Percentiles rank a stretch among this genome's conserved stretches.
These are phyloP conservation scores for Lacanobia oleracea DNA, from an alignment of 2,888 invertebrate species.

Conservation along the genomic window DNA sequence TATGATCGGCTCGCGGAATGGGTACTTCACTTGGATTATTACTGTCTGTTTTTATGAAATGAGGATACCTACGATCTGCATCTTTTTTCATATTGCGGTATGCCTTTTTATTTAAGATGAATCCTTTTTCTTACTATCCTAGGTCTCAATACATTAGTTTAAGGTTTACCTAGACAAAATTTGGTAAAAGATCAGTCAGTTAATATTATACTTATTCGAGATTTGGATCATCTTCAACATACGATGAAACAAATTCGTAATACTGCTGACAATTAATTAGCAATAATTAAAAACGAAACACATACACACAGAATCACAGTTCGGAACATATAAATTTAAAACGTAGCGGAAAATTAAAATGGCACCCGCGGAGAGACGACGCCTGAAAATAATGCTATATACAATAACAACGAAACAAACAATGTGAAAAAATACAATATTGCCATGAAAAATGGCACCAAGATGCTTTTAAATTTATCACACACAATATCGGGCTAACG, in stretches of 20 bases:
- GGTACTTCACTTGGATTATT: constrained; percentile 62
- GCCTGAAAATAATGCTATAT: constrained; percentile 76
- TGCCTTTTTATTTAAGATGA: constrained; percentile 24
- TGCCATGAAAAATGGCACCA: constrained; percentile 70
- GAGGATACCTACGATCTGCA: constrained; percentile 26
- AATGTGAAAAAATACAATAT: constrained; percentile 75
- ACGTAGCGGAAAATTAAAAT: constrained; percentile 83
- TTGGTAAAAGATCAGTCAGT: neutral
- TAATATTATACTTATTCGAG: neutral
- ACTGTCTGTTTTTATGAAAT: constrained; percentile 29
- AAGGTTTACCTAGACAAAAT: neutral
- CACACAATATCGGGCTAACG: constrained; percentile 65
- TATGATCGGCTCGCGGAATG: constrained; percentile 70
- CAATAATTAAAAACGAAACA: constrained; percentile 29
- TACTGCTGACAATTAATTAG: constrained; percentile 14
- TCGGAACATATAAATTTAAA: constrained; percentile 77
- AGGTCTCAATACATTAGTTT: too few relatives aligned
- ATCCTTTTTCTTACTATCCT: neutral
- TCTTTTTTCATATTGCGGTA: constrained; percentile 10
- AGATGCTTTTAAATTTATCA: constrained; percentile 71
- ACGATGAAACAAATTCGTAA: neutral
- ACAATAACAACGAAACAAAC: constrained; percentile 74
- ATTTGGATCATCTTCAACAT: neutral
- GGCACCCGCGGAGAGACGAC: constrained; percentile 72
- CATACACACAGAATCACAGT: constrained; percentile 54